Percentiles rank a stretch among this genome's conserved stretches.
These are phyloP conservation scores for Sander vitreus DNA, from an alignment of 2,113 vertebrate species.

Conservation along the genomic window DNA sequence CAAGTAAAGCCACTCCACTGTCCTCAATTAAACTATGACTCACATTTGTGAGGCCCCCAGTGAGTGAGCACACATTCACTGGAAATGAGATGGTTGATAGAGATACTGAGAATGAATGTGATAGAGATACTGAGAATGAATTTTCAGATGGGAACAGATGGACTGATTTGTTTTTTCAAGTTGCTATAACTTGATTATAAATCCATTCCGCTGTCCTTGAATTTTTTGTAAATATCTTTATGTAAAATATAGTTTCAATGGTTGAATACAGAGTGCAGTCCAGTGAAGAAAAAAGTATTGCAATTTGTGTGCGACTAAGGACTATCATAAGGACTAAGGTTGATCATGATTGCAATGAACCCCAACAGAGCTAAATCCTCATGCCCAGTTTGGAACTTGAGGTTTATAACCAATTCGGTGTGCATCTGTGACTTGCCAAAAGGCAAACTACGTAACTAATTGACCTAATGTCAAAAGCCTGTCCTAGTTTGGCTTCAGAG, in stretches of 20 bases:
- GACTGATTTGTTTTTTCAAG: not conserved
- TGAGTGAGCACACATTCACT: constrained; percentile 55
- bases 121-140: constrained; percentile 42
- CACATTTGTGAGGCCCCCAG: constrained; percentile 56
- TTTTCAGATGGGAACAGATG: not conserved
- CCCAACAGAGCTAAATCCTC: constrained; percentile 44
- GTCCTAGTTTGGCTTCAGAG: constrained; percentile 65
- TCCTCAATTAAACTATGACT: constrained; percentile 75
- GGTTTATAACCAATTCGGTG: constrained; percentile 62
- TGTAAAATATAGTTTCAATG: not conserved
- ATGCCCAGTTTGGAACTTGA: constrained; percentile 47
- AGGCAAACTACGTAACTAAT: constrained; percentile 74
- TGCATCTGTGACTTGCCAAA: constrained; percentile 68
- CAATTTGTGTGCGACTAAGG: constrained; percentile 20
- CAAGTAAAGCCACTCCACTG: constrained; percentile 57
- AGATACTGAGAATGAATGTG: constrained; percentile 44
- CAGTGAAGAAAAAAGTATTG: constrained; percentile 16
- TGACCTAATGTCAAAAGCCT: constrained; percentile 64
- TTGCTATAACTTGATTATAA: not conserved
- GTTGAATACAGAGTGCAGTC: not conserved
- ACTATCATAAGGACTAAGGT: constrained; percentile 28
- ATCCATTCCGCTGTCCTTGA: not conserved
- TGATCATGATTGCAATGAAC: constrained; percentile 52
- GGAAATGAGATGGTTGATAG: constrained; percentile 59
- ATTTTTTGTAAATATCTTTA: not conserved